Conservation (phyloP, 92 coral and sea anemone genomes). For the Paramuricea clavata region DNA sequence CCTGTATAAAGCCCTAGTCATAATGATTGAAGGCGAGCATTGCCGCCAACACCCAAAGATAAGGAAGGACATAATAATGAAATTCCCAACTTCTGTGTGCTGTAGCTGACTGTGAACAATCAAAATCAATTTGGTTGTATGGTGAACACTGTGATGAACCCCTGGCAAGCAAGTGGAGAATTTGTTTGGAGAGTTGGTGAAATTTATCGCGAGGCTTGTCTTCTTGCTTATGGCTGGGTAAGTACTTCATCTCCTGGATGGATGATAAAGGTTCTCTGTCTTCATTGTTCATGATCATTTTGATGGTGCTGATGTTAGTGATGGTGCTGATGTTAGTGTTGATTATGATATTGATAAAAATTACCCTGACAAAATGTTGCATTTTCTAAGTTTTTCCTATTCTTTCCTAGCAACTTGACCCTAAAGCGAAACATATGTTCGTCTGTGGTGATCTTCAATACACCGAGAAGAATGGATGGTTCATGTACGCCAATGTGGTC, state of each 20-base stretch:
- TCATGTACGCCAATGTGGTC: not conserved
- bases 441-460: constrained; percentile 7
- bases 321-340: too few relatives aligned
- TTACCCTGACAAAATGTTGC: too few relatives aligned
- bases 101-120: constrained; percentile 1
- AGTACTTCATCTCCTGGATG: not conserved
- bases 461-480: constrained; percentile 12
- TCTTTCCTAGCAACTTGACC: not conserved
- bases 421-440: not conserved
- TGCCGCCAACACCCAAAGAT: too few relatives aligned
- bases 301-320: too few relatives aligned
- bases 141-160: constrained; percentile 42
- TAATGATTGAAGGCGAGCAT: too few relatives aligned
- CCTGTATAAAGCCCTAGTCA: too few relatives aligned
- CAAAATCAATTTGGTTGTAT: constrained; percentile 22
- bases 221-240: constrained; percentile 62
- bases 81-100: not conserved
- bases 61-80: not conserved
- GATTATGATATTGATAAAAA: not conserved
- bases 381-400: not conserved
- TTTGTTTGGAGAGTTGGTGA: constrained; percentile 44
- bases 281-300: not conserved
- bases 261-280: too few relatives aligned
- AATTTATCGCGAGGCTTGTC: constrained; percentile 61
- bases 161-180: constrained; percentile 38